phyloP scores from a whole-genome alignment of 2,113 vertebrate species.

The Prionailurus bengalensis region DNA sequence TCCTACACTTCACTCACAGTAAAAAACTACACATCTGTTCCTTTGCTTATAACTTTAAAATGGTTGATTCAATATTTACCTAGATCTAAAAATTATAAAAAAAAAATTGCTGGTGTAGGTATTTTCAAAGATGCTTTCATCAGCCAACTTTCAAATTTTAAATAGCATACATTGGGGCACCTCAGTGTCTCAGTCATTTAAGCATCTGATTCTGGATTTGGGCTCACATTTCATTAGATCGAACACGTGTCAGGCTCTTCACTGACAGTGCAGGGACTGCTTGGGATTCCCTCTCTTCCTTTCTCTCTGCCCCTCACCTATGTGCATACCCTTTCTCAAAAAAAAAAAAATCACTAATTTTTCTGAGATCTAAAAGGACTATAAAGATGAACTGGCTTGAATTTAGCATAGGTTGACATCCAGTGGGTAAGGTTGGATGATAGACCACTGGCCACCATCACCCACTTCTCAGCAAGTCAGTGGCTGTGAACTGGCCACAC shows the following conservation, averaged over 20 bases:
- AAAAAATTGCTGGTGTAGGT: not conserved
- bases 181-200: too few species aligned
- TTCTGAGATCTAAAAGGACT: not conserved
- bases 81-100: not conserved
- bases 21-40: not conserved
- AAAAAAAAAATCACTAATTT: not conserved
- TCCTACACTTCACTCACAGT: not conserved
- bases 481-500: not conserved
- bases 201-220: too few species aligned
- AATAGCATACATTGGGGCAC: not conserved
- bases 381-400: not conserved
- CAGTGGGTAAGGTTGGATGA: not conserved
- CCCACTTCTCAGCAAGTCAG: not conserved
- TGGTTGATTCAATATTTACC: not conserved
- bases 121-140: not conserved
- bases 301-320: too few species aligned
- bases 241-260: too few species aligned
- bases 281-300: too few species aligned
- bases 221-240: too few species aligned
- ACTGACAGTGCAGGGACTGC: too few species aligned
- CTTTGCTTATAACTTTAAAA: not conserved
- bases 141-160: not conserved
- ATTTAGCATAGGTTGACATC: not conserved
- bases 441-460: rapidly evolving
- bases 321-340: too few species aligned